Evolutionary conservation across 1,140 invertebrate species (phyloP).

Genomic region (Solenopsis fugax): DNA sequence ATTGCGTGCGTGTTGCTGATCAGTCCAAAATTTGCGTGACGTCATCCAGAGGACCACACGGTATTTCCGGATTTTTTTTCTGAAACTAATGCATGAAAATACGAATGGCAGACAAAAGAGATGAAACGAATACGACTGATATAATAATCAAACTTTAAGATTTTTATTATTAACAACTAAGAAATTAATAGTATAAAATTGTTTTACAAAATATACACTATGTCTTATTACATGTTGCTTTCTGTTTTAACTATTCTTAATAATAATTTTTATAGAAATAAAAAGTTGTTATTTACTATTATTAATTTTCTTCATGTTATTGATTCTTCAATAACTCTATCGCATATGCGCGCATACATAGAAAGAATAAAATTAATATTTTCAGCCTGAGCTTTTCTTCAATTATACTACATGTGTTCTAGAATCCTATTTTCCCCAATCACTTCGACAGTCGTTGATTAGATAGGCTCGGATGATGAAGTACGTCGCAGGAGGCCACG

Average conservation of each 20-base stretch:
- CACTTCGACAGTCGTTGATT: conserved; percentile 11
- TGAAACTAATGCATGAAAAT: background rate
- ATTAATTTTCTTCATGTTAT: conserved; percentile 8
- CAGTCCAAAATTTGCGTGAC: conserved; percentile 66
- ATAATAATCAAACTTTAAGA: conserved; percentile 10
- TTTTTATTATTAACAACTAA: background rate
- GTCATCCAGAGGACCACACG: conserved; percentile 69
- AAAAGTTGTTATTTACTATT: background rate
- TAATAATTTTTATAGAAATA: conserved; percentile 15
- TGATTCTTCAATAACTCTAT: background rate
- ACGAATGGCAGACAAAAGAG: background rate
- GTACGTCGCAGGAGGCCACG: background rate
- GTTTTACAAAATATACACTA: background rate
- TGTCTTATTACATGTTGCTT: background rate
- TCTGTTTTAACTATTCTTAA: background rate
- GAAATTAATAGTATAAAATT: background rate
- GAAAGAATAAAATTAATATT: conserved; percentile 16
- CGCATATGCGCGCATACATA: no score
- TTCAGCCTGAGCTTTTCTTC: background rate
- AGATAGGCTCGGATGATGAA: conserved; percentile 8
- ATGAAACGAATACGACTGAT: background rate
- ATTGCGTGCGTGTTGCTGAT: conserved; percentile 69
- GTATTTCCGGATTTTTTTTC: conserved; percentile 61
- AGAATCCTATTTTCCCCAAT: background rate
- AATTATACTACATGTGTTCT: background rate